phyloP scores from a whole-genome alignment of 64 coral and sea anemone species.

The Hydrozoanthus tunicans region DNA sequence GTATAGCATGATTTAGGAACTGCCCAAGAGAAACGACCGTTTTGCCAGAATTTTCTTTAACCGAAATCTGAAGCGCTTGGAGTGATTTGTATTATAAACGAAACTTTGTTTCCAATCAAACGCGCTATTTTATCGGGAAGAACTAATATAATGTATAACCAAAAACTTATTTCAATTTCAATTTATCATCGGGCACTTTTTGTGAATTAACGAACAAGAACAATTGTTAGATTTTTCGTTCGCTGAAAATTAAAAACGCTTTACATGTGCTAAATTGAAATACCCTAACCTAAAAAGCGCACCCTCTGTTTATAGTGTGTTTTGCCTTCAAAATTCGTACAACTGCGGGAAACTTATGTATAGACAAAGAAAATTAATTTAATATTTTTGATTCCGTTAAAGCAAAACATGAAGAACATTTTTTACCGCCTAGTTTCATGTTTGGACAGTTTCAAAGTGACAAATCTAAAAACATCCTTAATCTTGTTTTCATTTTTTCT shows the following conservation, averaged over 20 bases:
- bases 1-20: no score
- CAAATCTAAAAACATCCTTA: not conserved
- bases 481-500: not conserved
- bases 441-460: not conserved
- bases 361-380: not conserved
- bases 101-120: no score
- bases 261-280: not conserved
- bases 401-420: not conserved
- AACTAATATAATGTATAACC: not conserved
- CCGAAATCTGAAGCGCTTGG: not conserved
- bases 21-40: not conserved
- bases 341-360: not conserved
- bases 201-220: not conserved
- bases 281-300: not conserved
- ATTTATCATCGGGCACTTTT: not conserved
- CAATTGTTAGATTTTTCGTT: not conserved
- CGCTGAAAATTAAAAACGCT: not conserved
- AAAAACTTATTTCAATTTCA: not conserved
- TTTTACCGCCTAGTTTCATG: no score
- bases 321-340: not conserved
- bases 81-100: no score
- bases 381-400: not conserved
- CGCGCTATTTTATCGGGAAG: not conserved
- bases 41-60: slow-evolving; percentile 15
- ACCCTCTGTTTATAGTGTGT: not conserved